phyloP scores from a whole-genome alignment of 1,140 invertebrate genomes.

The Drosophila simulans region DNA sequence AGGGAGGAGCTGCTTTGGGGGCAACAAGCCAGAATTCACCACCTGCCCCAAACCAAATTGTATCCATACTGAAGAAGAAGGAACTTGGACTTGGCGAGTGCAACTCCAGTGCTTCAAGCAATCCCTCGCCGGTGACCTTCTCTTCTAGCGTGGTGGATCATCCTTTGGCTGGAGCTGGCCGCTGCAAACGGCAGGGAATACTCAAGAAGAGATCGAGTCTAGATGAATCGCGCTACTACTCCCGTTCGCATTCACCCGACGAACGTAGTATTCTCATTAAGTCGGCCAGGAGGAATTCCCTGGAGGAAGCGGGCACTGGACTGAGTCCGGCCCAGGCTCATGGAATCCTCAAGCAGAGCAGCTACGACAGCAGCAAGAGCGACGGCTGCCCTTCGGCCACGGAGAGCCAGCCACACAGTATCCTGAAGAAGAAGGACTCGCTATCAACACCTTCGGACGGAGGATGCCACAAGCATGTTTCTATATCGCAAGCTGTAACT shows the following conservation, averaged over 20 bases:
- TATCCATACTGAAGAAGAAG: constrained; percentile 93
- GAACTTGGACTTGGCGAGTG: constrained; percentile 85
- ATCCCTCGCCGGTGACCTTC: constrained; percentile 89
- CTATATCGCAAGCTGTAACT: constrained; percentile 89
- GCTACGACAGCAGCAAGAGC: constrained; percentile 86
- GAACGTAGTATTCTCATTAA: constrained; percentile 80
- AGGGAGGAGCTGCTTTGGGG: constrained; percentile 38
- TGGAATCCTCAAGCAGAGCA: constrained; percentile 89
- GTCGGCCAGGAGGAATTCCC: constrained; percentile 85
- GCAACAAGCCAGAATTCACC: constrained; percentile 50
- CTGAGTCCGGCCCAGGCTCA: constrained; percentile 81
- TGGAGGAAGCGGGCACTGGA: constrained; percentile 71
- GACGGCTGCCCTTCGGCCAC: constrained; percentile 85
- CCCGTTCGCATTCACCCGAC: constrained; percentile 83
- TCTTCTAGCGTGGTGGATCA: constrained; percentile 88
- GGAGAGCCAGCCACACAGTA: constrained; percentile 90
- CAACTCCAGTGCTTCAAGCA: constrained; percentile 86
- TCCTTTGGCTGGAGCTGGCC: constrained; percentile 68
- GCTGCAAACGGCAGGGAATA: constrained; percentile 89
- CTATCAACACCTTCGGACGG: constrained; percentile 86
- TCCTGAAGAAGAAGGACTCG: constrained; percentile 89
- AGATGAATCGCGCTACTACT: constrained; percentile 88
- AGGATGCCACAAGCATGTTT: constrained; percentile 87
- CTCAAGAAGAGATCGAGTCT: constrained; percentile 92
- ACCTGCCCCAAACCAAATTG: constrained; percentile 85